A percentile compares a stretch with the other conserved stretches of the same genome.
Evolutionary conservation across 2,888 invertebrate species (phyloP).

Genomic region (Meloe dianella): DNA sequence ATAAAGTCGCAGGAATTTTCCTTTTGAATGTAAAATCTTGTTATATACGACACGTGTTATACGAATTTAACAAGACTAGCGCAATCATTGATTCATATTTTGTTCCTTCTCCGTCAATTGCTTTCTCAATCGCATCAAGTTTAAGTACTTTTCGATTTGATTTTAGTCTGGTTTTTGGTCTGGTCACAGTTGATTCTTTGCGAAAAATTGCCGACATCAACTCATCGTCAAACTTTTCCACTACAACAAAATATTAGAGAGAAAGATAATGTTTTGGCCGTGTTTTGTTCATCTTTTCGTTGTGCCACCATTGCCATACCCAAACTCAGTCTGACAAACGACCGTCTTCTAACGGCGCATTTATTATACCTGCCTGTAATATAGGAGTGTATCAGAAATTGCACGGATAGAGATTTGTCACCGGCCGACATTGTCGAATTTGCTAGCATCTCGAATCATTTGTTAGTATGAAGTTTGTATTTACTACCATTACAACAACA

Average conservation of each 20-base stretch:
- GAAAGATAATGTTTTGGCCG: constrained; percentile 15
- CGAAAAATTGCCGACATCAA: neutral
- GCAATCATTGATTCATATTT: neutral
- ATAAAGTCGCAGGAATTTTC: neutral
- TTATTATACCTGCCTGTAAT: constrained; percentile 52
- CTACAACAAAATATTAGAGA: neutral
- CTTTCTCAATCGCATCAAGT: neutral
- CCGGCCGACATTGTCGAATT: constrained; percentile 47
- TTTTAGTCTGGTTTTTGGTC: neutral
- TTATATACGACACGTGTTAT: neutral
- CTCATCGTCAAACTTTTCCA: constrained; percentile 17
- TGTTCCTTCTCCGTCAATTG: neutral
- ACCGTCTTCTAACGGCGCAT: constrained; percentile 47
- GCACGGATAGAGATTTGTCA: constrained; percentile 53
- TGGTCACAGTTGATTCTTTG: constrained; percentile 1
- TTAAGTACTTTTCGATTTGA: neutral
- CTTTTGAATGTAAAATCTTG: neutral
- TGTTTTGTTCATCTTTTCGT: constrained; percentile 28
- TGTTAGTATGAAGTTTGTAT: constrained; percentile 25
- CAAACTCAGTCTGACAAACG: constrained; percentile 48
- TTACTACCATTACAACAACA: constrained; percentile 10
- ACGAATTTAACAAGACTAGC: neutral
- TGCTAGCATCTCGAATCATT: constrained; percentile 36
- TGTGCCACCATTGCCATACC: constrained; percentile 3
- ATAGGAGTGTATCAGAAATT: constrained; percentile 54